Conservation (phyloP, 2,888 invertebrate species). For the Folsomia manolachei region DNA sequence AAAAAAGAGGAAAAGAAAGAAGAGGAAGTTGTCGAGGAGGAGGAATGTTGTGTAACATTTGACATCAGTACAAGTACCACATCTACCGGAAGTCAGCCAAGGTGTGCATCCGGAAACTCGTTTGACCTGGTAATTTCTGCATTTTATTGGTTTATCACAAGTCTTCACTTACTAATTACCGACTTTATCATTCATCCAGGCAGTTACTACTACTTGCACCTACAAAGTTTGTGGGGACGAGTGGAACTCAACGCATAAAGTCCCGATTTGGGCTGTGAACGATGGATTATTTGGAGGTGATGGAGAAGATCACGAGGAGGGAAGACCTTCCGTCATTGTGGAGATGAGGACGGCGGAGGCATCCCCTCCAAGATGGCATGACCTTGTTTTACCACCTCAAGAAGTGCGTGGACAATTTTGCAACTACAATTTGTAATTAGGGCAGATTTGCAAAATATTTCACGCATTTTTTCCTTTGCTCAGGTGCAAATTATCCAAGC, state of each 20-base stretch:
- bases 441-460: too few relatives aligned
- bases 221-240: conserved; percentile 51
- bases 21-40: conserved; percentile 42
- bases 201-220: conserved; percentile 48
- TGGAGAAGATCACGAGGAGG: conserved; percentile 23
- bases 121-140: conserved; percentile 50
- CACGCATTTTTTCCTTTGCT: too few relatives aligned
- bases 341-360: conserved; percentile 47
- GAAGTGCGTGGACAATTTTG: conserved; percentile 38
- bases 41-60: conserved; percentile 48
- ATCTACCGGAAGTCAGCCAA: conserved; percentile 36
- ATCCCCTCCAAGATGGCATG: conserved; percentile 49
- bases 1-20: conserved; percentile 33
- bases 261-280: conserved; percentile 50
- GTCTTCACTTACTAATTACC: background rate
- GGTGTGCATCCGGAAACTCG: conserved; percentile 47
- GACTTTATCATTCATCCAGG: too few relatives aligned
- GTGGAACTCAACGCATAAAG: conserved; percentile 51
- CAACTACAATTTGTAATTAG: too few relatives aligned
- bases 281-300: conserved; percentile 47
- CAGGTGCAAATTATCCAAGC: conserved; percentile 29
- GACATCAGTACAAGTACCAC: conserved; percentile 44
- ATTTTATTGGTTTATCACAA: too few relatives aligned
- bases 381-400: conserved; percentile 42
- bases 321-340: conserved; percentile 32